A percentile compares a stretch with the other conserved stretches of the same genome.
Evolutionary conservation across 2,113 vertebrate species (phyloP).

Genomic region (Pelecanoides urinatrix): DNA sequence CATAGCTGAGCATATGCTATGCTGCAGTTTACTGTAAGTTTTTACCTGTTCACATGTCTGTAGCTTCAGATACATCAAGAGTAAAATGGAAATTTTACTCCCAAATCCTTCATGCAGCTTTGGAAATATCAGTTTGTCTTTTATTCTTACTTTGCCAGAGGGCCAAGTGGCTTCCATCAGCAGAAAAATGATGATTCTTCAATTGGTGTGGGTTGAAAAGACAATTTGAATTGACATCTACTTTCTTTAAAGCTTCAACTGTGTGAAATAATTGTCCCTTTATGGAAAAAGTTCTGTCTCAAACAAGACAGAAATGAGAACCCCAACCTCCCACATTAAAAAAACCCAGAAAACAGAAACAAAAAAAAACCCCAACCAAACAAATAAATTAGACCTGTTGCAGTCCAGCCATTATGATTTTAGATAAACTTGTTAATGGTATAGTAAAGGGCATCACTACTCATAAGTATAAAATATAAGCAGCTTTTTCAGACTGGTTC

Average conservation of each 20-base stretch:
- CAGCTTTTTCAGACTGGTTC: background rate
- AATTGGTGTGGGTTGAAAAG: background rate
- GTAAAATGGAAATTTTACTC: background rate
- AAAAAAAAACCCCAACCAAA: background rate
- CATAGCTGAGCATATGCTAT: background rate
- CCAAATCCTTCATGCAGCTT: background rate
- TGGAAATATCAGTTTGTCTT: background rate
- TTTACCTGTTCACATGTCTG: background rate
- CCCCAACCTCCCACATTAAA: background rate
- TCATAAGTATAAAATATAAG: background rate
- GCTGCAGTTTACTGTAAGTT: background rate
- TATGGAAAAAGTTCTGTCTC: background rate
- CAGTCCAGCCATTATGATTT: background rate
- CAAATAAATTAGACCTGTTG: background rate
- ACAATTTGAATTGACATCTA: background rate
- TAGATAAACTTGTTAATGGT: background rate
- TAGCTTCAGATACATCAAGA: background rate
- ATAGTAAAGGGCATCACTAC: background rate
- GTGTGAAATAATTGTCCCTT: background rate
- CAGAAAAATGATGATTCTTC: background rate
- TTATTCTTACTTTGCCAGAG: background rate
- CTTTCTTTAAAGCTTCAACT: background rate
- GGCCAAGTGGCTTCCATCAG: background rate
- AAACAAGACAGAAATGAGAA: background rate
- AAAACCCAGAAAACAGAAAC: background rate